Base-by-base conservation (phyloP, 2,888 invertebrate species). In the Hetaerina titia region DNA sequence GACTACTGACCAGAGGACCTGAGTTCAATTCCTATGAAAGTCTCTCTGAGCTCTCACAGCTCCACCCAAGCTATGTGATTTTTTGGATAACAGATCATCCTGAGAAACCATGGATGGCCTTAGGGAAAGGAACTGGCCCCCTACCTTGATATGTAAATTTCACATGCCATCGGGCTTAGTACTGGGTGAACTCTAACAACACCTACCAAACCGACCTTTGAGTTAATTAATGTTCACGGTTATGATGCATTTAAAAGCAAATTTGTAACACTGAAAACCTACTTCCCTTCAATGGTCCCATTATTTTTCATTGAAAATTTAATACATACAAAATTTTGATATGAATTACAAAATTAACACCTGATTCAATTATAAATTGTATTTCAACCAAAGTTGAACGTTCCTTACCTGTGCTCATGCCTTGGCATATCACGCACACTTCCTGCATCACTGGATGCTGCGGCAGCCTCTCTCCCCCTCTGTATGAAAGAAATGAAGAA, bases 321-420 rank as follows among this genome's bases (percentile, higher is more conserved):
- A 74, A 94, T 45, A 95, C 60, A 89, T 0, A 81, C 58, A 64
- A 45, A 56, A 19, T 15, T 94, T 58, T 60, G 7, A 57, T 9
- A 88, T 56, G 15, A 45, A 89, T 57, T 31, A 19, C n/a, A 89
- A 31, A 57, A 89, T 19, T 25, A 89, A 56, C 15, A 89, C 25
- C 56, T 22, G 45, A 45, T 45, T 89, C n/a, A 25, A 25, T 89
- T 89, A 31, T 89, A 4, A 22, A 89, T 89, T 2, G 2, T 56
- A 19, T 15, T 89, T 17, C 45, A 25, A 31, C 45, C 45, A 45
- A 45, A 45, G 45, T 45, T 45, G n/a, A 4, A 4, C 4, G 69
- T 56, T 4, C 17, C 95, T 74, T 94, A 95, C 95, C 96, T 97
- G 96, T 97, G 97, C 95, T 97, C 97, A 96, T 97, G 97, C 95